Conservation (phyloP, 2,113 vertebrate genomes). For the Protobothrops flavoviridis region DNA sequence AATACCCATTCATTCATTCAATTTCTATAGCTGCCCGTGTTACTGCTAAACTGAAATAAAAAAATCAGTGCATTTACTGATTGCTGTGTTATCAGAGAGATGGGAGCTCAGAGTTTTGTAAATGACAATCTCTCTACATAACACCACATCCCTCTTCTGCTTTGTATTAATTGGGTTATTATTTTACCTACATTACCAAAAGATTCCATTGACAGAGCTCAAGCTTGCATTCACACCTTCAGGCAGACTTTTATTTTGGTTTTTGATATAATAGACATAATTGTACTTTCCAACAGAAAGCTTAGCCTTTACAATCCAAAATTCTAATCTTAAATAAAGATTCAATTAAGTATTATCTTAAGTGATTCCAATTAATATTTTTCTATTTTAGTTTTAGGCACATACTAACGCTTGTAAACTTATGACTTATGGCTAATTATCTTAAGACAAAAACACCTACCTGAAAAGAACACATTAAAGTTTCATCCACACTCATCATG, state of each 20-base stretch:
- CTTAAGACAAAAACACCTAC: conserved; percentile 58
- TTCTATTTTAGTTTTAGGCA: neutral
- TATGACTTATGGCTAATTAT: neutral
- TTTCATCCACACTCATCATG: conserved; percentile 97
- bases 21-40: neutral
- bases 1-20: neutral
- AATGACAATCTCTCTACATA: neutral
- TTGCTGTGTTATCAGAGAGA: neutral
- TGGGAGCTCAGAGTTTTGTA: neutral
- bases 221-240: neutral
- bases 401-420: rapidly evolving
- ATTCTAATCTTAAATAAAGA: neutral
- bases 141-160: neutral
- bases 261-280: neutral
- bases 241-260: neutral
- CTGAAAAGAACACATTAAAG: conserved; percentile 97
- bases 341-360: neutral
- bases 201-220: neutral
- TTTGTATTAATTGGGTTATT: neutral
- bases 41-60: neutral
- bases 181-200: neutral
- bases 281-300: neutral
- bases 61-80: neutral
- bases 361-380: neutral
- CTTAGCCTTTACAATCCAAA: neutral